These are phyloP conservation scores for Ceyx cyanopectus DNA, from an alignment of 2,113 vertebrate species.

Conservation along the genomic window DNA sequence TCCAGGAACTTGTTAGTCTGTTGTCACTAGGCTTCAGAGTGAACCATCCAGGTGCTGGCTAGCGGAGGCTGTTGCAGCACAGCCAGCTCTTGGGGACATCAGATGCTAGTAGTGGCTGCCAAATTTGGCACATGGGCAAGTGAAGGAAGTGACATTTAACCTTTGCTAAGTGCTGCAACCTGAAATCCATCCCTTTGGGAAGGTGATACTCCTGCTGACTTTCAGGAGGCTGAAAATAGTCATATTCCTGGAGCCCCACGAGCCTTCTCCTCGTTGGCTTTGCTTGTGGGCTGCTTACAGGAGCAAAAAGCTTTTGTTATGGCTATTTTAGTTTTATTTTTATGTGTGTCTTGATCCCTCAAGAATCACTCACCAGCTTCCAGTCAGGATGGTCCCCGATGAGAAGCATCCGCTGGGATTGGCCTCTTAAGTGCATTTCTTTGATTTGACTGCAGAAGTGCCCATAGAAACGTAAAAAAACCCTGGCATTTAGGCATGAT, in stretches of 20 bases:
- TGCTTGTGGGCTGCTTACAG: not conserved
- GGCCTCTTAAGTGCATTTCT: not conserved
- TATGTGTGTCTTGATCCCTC: not conserved
- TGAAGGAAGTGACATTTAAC: not conserved
- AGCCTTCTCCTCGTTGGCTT: not conserved
- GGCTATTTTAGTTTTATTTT: not conserved
- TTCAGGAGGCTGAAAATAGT: not conserved
- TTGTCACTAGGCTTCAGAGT: slow-evolving; percentile 16
- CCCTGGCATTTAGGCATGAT: not conserved
- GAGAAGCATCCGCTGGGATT: not conserved
- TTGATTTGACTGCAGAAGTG: slow-evolving; percentile 16
- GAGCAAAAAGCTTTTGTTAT: not conserved
- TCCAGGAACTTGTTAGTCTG: not conserved
- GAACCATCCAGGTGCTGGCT: not conserved
- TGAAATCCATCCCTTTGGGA: not conserved
- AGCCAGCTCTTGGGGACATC: not conserved
- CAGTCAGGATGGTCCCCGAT: not conserved
- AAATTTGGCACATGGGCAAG: not conserved
- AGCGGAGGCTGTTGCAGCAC: not conserved
- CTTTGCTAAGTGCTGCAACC: not conserved
- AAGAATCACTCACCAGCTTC: not conserved
- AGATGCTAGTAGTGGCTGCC: not conserved
- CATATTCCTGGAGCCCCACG: not conserved
- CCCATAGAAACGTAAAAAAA: not conserved
- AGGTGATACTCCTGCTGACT: not conserved